Evolutionary conservation across 2,888 invertebrate genomes (phyloP).

Genomic region (Nomada hirtipes): DNA sequence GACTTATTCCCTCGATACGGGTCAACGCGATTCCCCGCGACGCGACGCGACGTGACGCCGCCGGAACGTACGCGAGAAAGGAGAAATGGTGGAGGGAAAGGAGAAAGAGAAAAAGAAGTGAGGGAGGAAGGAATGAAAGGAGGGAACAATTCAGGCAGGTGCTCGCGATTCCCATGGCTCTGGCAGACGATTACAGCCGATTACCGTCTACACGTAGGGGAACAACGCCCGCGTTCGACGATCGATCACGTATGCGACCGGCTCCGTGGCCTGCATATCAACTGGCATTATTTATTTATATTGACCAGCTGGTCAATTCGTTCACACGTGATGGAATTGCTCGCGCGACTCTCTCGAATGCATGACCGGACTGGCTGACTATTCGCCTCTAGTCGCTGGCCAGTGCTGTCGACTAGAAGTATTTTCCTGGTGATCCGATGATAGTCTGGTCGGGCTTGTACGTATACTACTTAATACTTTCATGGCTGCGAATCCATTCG

Average conservation of each 20-base stretch:
- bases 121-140: background rate
- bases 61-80: background rate
- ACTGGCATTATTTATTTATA: slow-evolving; percentile 79
- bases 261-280: slow-evolving; percentile 75
- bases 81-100: background rate
- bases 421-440: no score
- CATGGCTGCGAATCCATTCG: no score
- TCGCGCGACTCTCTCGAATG: slow-evolving; percentile 55
- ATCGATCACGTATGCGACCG: slow-evolving; percentile 78
- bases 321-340: slow-evolving; percentile 76
- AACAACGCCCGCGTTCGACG: slow-evolving; percentile 68
- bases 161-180: slow-evolving; percentile 62
- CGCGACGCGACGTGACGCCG: background rate
- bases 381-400: background rate
- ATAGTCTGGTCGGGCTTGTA: no score
- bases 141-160: slow-evolving; percentile 45
- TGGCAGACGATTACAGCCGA: slow-evolving; percentile 65
- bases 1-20: slow-evolving; percentile 6
- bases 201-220: slow-evolving; percentile 64
- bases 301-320: slow-evolving; percentile 79
- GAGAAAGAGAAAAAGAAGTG: background rate
- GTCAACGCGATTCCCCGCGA: slow-evolving; percentile 11
- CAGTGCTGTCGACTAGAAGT: no score
- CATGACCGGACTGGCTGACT: slow-evolving; percentile 24
- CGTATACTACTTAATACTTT: no score